These are phyloP conservation scores for Mythimna lalbum DNA, from an alignment of 2,888 invertebrate species.

Conservation along the genomic window DNA sequence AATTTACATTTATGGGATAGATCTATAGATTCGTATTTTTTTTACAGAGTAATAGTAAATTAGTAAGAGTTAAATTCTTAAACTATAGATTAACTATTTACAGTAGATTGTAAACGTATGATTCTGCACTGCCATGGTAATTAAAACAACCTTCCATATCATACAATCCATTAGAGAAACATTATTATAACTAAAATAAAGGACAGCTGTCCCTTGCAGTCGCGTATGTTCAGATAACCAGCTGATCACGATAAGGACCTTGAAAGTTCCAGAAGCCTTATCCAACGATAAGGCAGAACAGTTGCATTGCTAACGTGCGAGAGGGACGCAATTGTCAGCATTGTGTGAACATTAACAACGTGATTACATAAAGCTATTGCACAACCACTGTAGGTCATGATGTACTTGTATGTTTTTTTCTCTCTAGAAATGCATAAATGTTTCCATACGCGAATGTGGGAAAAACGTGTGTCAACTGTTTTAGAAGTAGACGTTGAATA, in stretches of 20 bases:
- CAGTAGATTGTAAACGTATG: constrained; percentile 1
- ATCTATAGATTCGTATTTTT: no score
- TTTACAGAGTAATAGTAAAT: no score
- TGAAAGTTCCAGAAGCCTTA: constrained; percentile 54
- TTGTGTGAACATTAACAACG: constrained; percentile 71
- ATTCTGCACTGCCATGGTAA: neutral
- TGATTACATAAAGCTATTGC: constrained; percentile 69
- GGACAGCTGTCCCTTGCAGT: constrained; percentile 26
- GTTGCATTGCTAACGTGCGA: constrained; percentile 42
- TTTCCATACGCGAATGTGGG: constrained; percentile 50
- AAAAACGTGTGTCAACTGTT: constrained; percentile 59
- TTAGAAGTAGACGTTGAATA: constrained; percentile 11
- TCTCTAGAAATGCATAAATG: constrained; percentile 56
- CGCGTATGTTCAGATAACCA: constrained; percentile 31
- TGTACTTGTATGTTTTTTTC: constrained; percentile 52
- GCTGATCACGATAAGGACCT: constrained; percentile 46
- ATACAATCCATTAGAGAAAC: constrained; percentile 2
- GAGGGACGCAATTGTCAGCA: constrained; percentile 54
- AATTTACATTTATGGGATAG: no score
- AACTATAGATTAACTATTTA: constrained; percentile 10
- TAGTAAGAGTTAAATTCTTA: no score
- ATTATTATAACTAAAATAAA: constrained; percentile 11
- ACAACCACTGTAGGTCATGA: constrained; percentile 67
- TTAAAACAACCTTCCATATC: neutral
- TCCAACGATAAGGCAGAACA: constrained; percentile 42